These are phyloP conservation scores for Synchiropus splendidus DNA, from an alignment of 2,113 vertebrate species.

Conservation along the genomic window DNA sequence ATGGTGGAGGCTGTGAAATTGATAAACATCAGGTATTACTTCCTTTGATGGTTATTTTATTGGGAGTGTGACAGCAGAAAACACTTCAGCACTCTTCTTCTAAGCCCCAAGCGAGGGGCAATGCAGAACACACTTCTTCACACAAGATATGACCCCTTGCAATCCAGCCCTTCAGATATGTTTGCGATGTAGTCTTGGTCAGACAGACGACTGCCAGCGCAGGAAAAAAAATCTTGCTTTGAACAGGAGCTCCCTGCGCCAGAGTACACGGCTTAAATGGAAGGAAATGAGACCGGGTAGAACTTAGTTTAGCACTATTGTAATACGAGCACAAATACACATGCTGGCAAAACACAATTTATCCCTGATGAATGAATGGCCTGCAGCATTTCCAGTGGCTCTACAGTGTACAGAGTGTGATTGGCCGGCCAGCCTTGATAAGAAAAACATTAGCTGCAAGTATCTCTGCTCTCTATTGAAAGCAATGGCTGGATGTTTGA, in stretches of 20 bases:
- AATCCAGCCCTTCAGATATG: no score
- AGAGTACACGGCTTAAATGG: constrained; percentile 41
- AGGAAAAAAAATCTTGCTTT: no score
- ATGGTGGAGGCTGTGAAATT: no score
- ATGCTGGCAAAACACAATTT: constrained; percentile 41
- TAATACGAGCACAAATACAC: constrained; percentile 34
- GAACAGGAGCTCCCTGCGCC: neutral
- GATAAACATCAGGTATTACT: no score
- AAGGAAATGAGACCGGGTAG: constrained; percentile 46
- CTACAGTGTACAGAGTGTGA: constrained; percentile 25
- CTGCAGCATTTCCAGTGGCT: constrained; percentile 22
- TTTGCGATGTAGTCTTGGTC: no score
- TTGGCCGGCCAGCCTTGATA: constrained; percentile 42
- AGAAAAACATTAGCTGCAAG: constrained; percentile 51
- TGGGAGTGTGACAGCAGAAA: no score
- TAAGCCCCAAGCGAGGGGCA: no score
- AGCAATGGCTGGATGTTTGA: constrained; percentile 47
- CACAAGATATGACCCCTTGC: no score
- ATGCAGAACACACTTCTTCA: no score
- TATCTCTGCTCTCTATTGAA: constrained; percentile 46
- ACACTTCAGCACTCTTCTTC: no score
- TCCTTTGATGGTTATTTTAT: no score
- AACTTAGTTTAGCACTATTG: constrained; percentile 42
- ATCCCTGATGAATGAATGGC: constrained; percentile 35
- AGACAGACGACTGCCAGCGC: no score